phyloP scores from a whole-genome alignment of 2,113 vertebrate species.

The Dryoscopus gambensis region DNA sequence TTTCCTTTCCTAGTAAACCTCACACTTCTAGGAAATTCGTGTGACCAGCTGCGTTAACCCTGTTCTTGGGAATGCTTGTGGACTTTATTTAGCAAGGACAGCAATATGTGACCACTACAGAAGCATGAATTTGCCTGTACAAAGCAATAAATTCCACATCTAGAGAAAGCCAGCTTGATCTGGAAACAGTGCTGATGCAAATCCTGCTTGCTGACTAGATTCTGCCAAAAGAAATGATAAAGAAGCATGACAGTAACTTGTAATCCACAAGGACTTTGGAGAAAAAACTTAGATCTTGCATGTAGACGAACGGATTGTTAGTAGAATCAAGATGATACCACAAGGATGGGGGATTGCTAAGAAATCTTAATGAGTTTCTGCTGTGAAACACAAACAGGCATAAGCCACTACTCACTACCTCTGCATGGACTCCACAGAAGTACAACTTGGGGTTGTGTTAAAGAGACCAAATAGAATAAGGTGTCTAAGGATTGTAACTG shows the following conservation, averaged over 20 bases:
- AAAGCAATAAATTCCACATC: neutral
- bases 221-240: neutral
- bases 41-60: neutral
- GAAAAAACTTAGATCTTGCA: neutral
- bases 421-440: neutral
- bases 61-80: neutral
- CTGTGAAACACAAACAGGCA: neutral
- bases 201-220: neutral
- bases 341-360: neutral
- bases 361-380: neutral
- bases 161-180: neutral
- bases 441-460: neutral
- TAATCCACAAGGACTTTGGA: neutral
- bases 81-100: neutral
- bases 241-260: neutral
- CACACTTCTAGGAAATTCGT: neutral
- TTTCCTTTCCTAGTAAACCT: neutral
- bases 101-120: neutral
- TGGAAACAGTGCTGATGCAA: neutral
- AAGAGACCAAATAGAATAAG: neutral
- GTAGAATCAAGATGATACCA: neutral
- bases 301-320: neutral
- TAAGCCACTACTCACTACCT: neutral
- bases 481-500: neutral
- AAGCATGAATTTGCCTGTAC: neutral